A percentile compares a stretch with the other conserved stretches of the same genome.
These are phyloP conservation scores for Chloebia gouldiae DNA, from an alignment of 2,113 vertebrate species.

Conservation along the genomic window DNA sequence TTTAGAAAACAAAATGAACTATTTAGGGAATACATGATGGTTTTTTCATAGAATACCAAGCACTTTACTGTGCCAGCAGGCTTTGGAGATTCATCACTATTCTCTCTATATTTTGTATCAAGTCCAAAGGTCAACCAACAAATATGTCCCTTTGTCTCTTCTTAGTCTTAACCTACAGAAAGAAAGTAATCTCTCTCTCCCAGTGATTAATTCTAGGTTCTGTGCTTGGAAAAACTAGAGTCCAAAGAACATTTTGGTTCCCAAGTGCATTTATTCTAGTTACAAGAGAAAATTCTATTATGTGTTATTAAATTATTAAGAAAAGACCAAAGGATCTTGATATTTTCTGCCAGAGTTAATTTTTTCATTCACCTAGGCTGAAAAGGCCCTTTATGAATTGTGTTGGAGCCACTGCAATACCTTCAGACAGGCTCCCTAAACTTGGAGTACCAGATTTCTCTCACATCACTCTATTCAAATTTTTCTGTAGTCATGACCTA, in stretches of 20 bases:
- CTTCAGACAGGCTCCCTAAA: not conserved
- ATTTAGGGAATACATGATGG: conserved; percentile 79
- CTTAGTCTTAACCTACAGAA: conserved; percentile 16
- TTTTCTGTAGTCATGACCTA: not conserved
- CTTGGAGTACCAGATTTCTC: not conserved
- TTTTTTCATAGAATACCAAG: conserved; percentile 75
- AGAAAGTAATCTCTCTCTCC: not conserved
- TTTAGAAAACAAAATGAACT: conserved; percentile 84
- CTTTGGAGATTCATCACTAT: conserved; percentile 72
- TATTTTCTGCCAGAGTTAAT: not conserved
- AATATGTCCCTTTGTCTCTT: conserved; percentile 45
- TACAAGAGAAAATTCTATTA: not conserved
- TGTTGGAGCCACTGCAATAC: not conserved
- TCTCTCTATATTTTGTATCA: conserved; percentile 60
- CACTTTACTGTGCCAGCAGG: conserved; percentile 22
- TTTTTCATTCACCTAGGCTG: not conserved
- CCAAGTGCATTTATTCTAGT: not conserved
- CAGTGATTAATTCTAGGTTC: not conserved
- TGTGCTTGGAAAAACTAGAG: not conserved
- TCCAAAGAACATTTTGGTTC: not conserved
- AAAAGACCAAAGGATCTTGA: not conserved
- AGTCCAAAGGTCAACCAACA: conserved; percentile 67
- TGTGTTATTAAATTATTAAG: not conserved
- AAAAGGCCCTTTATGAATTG: not conserved
- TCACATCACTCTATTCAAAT: not conserved